Conservation (phyloP, 2,888 invertebrate species). For the Onchidella celtica region DNA sequence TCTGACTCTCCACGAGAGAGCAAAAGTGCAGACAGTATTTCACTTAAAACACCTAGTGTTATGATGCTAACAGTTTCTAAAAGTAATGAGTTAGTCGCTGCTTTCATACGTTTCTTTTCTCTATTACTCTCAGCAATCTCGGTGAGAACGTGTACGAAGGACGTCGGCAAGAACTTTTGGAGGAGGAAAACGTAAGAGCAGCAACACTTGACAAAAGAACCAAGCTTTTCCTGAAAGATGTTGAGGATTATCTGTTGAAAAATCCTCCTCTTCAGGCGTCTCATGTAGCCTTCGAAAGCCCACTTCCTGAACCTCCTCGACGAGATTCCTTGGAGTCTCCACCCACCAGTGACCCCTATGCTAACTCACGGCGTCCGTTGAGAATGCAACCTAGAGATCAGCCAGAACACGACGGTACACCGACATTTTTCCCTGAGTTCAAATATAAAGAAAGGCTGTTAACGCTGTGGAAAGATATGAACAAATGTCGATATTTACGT, state of each 20-base stretch:
- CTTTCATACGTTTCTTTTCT: constrained; percentile 45
- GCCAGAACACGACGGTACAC: constrained; percentile 53
- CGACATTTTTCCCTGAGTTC: constrained; percentile 64
- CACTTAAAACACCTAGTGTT: no score
- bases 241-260: constrained; percentile 61
- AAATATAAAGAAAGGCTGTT: constrained; percentile 62
- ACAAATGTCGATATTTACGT: constrained; percentile 73
- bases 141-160: constrained; percentile 70
- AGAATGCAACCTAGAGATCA: constrained; percentile 30
- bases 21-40: no score
- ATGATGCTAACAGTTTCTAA: no score
- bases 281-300: not conserved
- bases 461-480: constrained; percentile 73
- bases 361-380: constrained; percentile 8
- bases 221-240: constrained; percentile 61
- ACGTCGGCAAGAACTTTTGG: constrained; percentile 67
- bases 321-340: not conserved
- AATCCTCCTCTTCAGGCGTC: constrained; percentile 9
- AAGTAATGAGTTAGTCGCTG: no score
- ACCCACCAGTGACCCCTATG: no score
- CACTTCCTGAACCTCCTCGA: not conserved
- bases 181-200: constrained; percentile 64
- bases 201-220: constrained; percentile 62
- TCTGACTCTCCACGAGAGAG: no score
- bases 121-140: constrained; percentile 62